phyloP scores from a whole-genome alignment of 2,888 invertebrate species.

The Diloba caeruleocephala region DNA sequence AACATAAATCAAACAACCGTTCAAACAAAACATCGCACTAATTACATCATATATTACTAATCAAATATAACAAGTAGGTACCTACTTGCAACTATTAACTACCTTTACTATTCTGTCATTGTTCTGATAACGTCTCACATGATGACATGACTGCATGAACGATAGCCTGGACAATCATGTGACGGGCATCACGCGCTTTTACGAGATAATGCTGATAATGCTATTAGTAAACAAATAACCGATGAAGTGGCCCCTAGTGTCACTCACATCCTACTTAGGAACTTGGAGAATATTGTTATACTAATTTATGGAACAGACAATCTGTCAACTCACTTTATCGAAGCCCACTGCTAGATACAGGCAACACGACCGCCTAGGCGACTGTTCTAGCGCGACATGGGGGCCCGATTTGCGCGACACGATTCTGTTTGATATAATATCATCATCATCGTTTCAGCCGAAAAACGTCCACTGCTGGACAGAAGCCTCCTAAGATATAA shows the following conservation, averaged over 20 bases:
- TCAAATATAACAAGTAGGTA: constrained; percentile 30
- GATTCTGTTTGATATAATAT: too few species aligned
- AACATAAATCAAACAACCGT: background rate
- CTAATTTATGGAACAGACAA: too few species aligned
- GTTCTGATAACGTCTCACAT: constrained; percentile 72
- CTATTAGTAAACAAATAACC: constrained; percentile 50
- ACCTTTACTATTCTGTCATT: constrained; percentile 46
- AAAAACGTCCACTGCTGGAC: too few species aligned
- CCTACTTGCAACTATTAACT: constrained; percentile 23
- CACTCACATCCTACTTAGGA: constrained; percentile 10
- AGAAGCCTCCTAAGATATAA: too few species aligned
- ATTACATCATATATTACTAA: constrained; percentile 18
- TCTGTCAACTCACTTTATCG: too few species aligned
- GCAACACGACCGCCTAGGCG: too few species aligned
- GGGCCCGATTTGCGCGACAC: too few species aligned
- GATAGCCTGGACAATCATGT: constrained; percentile 74
- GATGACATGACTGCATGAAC: constrained; percentile 73
- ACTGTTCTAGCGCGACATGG: too few species aligned
- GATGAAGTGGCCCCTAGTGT: constrained; percentile 13
- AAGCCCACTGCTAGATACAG: too few species aligned
- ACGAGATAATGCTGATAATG: constrained; percentile 53
- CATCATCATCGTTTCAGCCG: too few species aligned
- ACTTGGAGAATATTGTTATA: constrained; percentile 10
- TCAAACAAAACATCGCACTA: constrained; percentile 12
- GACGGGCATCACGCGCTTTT: constrained; percentile 67